These are phyloP conservation scores for Drosophila mimica DNA, from an alignment of 2,888 invertebrate species.

Conservation along the genomic window DNA sequence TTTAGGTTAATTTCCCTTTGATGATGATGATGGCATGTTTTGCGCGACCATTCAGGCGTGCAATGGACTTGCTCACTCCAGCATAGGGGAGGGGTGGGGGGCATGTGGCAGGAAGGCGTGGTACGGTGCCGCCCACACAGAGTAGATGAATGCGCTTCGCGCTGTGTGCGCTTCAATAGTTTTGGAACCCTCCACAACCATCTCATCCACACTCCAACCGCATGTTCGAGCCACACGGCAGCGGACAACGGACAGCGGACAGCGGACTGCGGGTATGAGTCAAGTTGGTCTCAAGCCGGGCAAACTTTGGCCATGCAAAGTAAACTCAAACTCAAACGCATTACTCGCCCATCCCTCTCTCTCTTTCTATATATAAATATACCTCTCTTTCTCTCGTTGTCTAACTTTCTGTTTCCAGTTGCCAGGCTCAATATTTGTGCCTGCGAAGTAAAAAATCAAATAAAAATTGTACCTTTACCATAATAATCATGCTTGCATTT, in stretches of 20 bases:
- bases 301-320: slow-evolving; percentile 54
- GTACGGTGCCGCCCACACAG: slow-evolving; percentile 30
- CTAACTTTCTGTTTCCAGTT: neutral
- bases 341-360: neutral
- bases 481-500: slow-evolving; percentile 70
- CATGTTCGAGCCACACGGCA: slow-evolving; percentile 22
- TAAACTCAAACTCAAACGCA: slow-evolving; percentile 40
- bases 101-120: neutral
- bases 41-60: slow-evolving; percentile 82
- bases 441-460: slow-evolving; percentile 27
- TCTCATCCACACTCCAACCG: neutral
- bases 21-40: slow-evolving; percentile 80
- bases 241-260: slow-evolving; percentile 17
- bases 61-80: slow-evolving; percentile 76
- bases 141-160: slow-evolving; percentile 65
- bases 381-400: neutral
- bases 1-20: slow-evolving; percentile 83
- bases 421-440: slow-evolving; percentile 34
- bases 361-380: neutral
- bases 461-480: slow-evolving; percentile 40
- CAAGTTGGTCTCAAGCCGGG: slow-evolving; percentile 33
- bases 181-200: slow-evolving; percentile 24
- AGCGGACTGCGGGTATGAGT: slow-evolving; percentile 16
- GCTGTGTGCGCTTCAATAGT: slow-evolving; percentile 74
- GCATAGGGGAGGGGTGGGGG: neutral